Evolutionary conservation across 2,797 vertebrate species (phyloP).

Genomic region (Triplophysa bombifrons): DNA sequence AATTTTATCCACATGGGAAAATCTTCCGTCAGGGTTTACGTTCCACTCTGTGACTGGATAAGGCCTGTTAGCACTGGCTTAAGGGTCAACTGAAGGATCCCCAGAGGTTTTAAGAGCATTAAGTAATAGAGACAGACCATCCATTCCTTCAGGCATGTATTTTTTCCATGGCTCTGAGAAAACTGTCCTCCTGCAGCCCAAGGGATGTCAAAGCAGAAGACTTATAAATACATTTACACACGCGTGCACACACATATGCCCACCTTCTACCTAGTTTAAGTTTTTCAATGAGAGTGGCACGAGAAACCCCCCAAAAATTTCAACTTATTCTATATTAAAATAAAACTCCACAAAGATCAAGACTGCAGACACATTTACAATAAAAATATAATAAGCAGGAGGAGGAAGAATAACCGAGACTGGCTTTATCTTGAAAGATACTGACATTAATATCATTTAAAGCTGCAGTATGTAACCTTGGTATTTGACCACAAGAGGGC

Average conservation of each 20-base stretch:
- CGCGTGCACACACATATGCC: constrained; percentile 21
- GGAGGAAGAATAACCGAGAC: neutral
- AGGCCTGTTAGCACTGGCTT: neutral
- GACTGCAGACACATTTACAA: neutral
- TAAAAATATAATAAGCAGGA: neutral
- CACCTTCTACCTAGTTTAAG: neutral
- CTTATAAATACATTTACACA: constrained; percentile 34
- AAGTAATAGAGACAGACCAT: constrained; percentile 22
- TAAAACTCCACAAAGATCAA: too few relatives aligned
- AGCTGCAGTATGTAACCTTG: too few relatives aligned
- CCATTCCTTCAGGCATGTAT: neutral
- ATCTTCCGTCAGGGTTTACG: neutral
- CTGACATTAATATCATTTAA: neutral
- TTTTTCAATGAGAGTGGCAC: constrained; percentile 7
- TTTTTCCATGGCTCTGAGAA: constrained; percentile 30
- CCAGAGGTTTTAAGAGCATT: constrained; percentile 11
- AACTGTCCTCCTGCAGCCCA: constrained; percentile 11
- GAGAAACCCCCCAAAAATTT: neutral
- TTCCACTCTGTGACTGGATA: neutral
- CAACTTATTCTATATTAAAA: too few relatives aligned
- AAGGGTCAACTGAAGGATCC: constrained; percentile 17
- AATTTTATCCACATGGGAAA: neutral
- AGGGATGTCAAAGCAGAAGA: neutral
- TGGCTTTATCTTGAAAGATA: neutral
- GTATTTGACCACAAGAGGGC: too few relatives aligned